phyloP scores from a whole-genome alignment of 2,797 vertebrate species.

The Zonotrichia albicollis region DNA sequence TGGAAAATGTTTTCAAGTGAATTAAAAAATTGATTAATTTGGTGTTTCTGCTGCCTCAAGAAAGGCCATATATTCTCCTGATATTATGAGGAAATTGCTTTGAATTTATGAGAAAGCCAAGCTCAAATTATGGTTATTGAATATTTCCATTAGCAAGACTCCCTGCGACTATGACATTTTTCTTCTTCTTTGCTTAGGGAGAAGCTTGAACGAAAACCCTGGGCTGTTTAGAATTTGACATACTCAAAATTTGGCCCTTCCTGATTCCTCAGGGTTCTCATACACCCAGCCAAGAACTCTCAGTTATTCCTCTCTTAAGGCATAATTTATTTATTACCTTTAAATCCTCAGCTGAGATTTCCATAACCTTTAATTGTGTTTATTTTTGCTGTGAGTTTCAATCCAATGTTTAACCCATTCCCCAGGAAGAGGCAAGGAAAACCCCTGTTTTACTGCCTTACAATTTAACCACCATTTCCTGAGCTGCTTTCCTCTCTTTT shows the following conservation, averaged over 20 bases:
- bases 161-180: neutral
- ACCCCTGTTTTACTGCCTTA: neutral
- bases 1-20: neutral
- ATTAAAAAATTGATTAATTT: neutral
- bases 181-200: neutral
- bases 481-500: neutral
- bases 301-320: neutral
- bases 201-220: neutral
- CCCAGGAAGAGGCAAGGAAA: neutral
- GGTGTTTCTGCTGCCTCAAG: neutral
- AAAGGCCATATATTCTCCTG: constrained; percentile 2
- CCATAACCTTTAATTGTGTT: neutral
- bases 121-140: neutral
- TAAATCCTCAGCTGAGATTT: neutral
- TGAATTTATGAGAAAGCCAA: neutral
- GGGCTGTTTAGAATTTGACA: neutral
- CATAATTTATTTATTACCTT: neutral
- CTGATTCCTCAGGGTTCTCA: neutral
- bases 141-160: neutral
- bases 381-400: neutral
- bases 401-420: neutral
- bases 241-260: neutral
- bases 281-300: neutral
- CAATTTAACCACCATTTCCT: rapidly evolving
- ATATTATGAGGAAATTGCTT: neutral